Evolutionary conservation across 2,797 vertebrate species (phyloP).

Genomic region (Chloroceryle inda): DNA sequence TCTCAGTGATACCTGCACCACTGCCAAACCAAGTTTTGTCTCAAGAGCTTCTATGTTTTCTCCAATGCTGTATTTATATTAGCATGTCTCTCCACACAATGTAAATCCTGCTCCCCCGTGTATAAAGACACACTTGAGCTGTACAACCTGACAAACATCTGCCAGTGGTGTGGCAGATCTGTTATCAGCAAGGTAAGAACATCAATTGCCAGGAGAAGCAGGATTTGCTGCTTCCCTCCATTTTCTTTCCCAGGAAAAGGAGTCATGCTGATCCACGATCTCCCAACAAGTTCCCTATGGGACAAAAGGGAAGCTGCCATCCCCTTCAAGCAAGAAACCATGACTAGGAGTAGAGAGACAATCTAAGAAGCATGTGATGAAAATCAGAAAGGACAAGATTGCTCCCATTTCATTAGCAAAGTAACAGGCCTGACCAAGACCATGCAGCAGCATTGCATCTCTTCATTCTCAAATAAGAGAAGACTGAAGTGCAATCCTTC

Average conservation of each 20-base stretch:
- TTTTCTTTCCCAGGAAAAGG: conserved; percentile 19
- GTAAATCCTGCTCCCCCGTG: background rate
- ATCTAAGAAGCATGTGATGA: background rate
- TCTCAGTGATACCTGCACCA: background rate
- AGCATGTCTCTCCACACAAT: background rate
- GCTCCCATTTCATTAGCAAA: background rate
- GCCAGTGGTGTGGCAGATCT: background rate
- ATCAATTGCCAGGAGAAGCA: background rate
- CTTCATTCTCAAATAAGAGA: background rate
- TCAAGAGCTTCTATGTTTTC: background rate
- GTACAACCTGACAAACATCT: background rate
- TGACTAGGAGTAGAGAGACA: background rate
- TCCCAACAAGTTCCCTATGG: background rate
- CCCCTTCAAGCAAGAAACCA: background rate
- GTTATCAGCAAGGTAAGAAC: background rate
- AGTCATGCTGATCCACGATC: background rate
- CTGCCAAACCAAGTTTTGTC: background rate
- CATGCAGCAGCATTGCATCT: background rate
- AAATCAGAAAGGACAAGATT: background rate
- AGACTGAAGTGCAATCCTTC: background rate
- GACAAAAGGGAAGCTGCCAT: background rate
- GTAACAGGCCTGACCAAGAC: background rate
- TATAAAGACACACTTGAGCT: background rate
- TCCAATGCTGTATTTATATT: background rate
- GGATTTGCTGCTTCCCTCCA: background rate